phyloP scores from a whole-genome alignment of 2,797 vertebrate species.

The Tapera naevia region DNA sequence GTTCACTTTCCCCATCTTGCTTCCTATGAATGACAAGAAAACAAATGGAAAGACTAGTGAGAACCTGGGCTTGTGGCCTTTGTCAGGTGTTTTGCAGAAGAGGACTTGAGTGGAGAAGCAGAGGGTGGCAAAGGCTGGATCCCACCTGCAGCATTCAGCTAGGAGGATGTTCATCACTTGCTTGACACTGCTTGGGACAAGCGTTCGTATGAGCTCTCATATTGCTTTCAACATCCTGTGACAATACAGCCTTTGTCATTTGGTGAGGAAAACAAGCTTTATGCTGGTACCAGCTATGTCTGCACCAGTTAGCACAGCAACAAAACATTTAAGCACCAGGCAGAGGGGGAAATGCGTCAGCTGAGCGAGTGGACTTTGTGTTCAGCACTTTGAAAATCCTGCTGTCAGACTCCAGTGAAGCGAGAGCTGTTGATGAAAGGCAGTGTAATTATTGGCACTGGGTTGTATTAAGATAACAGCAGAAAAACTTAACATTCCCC shows the following conservation, averaged over 20 bases:
- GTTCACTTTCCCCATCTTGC: not conserved
- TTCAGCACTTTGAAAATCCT: not conserved
- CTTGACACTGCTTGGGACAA: not conserved
- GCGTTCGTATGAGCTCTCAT: not conserved
- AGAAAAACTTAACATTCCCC: slow-evolving; percentile 30
- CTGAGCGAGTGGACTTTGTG: not conserved
- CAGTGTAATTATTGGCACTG: not conserved
- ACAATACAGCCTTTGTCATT: not conserved
- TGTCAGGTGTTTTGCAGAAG: not conserved
- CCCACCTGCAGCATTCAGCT: not conserved
- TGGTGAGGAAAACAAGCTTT: not conserved
- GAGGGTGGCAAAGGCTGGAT: not conserved
- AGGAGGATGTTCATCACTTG: not conserved
- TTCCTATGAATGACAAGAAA: not conserved
- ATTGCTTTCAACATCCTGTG: not conserved
- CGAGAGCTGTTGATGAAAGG: not conserved
- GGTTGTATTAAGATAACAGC: not conserved
- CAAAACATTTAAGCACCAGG: not conserved
- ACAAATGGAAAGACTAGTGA: not conserved
- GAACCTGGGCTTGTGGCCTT: not conserved
- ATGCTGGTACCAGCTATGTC: not conserved
- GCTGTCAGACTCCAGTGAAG: not conserved
- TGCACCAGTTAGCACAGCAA: not conserved
- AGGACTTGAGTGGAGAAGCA: not conserved
- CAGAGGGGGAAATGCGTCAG: not conserved